Evolutionary conservation across 2,797 vertebrate species (phyloP), one percentile per base, ranked within the genome.

Genomic region (Acanthurus leucopareius): DNA sequence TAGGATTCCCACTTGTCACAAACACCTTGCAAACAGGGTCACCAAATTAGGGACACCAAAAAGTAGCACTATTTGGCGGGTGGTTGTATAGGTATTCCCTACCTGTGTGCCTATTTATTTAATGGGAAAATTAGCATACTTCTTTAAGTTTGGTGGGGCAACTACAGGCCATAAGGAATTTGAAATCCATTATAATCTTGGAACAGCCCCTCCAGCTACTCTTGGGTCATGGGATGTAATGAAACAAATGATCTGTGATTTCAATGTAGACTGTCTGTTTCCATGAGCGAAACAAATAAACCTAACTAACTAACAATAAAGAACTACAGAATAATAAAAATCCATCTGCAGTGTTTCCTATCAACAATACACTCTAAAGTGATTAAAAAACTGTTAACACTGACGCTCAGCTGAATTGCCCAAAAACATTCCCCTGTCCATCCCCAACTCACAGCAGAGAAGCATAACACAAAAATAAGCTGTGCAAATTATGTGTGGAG

Each of bases 1-100:
- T 5, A 56, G 5, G 10, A 59, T 68, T 68, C 64, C 60, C 66
- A 70, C 59, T 3, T 42, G 69, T 40, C 32, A 19, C 28, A 66
- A 42, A 51, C 17, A 49, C 16, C 42, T 42, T 19, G 49, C 15
- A 47, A 56, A 72, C 13, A 15, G 9, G 20, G 40, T n/a, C 19
- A 15, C 28, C 45, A 49, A 53, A 62, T 65, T 56, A 62, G 49
- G 19, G 38, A 38, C 19, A 42, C 4, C 20, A 44, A 74, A 56
- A 57, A 28, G 22, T 25, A 25, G n/a, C 19, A 63, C 1, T 1
- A 47, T 28, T 10, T 74, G 19, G 25, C 40, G 22, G 10, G 16
- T 49, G 42, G 38, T 22, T 35, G 11, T 38, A 20, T 9, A 9
- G 49, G 35, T 44, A 67, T 63, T 63, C 56, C 28, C 51, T n/a